Evolutionary conservation across 2,113 vertebrate species (phyloP).

Genomic region (Bombycilla garrulus): DNA sequence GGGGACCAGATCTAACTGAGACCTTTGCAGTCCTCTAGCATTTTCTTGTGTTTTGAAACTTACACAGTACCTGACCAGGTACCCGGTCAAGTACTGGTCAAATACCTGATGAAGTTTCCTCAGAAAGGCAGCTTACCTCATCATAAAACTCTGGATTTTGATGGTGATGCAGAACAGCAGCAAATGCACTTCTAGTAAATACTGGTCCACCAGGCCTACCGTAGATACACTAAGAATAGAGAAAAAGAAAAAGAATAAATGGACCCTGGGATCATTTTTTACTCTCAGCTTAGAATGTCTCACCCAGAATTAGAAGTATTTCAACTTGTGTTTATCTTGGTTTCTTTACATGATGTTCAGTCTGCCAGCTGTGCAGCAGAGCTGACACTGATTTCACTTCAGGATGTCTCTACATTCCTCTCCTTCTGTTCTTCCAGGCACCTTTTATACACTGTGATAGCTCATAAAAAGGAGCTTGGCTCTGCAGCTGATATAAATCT

Average conservation of each 20-base stretch:
- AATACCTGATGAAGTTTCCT: no score
- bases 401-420: background rate
- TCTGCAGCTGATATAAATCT: background rate
- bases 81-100: no score
- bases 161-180: slow-evolving; percentile 93
- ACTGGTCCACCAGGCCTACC: slow-evolving; percentile 89
- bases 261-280: background rate
- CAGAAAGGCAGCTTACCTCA: slow-evolving; percentile 79
- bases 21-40: background rate
- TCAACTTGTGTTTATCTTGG: background rate
- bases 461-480: background rate
- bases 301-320: background rate
- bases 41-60: background rate
- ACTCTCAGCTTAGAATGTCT: background rate
- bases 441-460: background rate
- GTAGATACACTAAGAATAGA: slow-evolving; percentile 87
- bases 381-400: background rate
- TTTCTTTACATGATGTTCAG: background rate
- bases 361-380: background rate
- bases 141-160: slow-evolving; percentile 99
- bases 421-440: background rate
- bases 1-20: background rate
- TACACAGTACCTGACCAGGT: background rate
- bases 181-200: slow-evolving; percentile 88
- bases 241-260: background rate